Evolutionary conservation across 2,113 vertebrate genomes (phyloP), one percentile per base, ranked within the genome.

Genomic region (Nicator chloris): DNA sequence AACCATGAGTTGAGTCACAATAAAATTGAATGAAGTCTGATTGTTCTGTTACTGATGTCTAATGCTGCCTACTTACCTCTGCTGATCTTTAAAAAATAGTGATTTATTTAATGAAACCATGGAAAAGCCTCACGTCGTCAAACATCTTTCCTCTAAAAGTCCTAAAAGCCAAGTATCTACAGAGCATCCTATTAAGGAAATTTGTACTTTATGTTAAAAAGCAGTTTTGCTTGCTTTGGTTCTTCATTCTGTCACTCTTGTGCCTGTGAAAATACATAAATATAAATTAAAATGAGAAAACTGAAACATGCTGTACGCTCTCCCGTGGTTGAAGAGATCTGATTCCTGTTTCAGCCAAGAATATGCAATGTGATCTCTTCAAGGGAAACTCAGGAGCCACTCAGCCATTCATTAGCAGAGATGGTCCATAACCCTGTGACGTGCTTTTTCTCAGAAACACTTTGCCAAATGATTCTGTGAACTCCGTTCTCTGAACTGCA

Each of bases 61-160:
- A 92, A 82, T 30, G 40, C 35, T 71, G 44, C 71, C 61, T 54
- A 61, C 39, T 51, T n/a, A n/a, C 78, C 37, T 90, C 75, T 49
- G 27, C 75, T 91, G 50, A 51, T 47, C 51, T 82, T 95, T 24
- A 81, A 90, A 53, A 80, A 95, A 87, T 49, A 31, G 91, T 96
- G 89, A 80, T 95, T 95, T 91, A 22, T 53, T 94, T 26, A 88
- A 72, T 79, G 61, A 96, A 60, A 94, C 23, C 64, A 89, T 72
- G 47, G 65, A 91, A 88, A 96, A 94, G 30, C 33, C 7, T 93
- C 10, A 76, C 23, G 23, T 61, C 7, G n/a, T 68, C 45, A 75
- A 89, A 60, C 7, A 33, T 23, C 35, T 64, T 96, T 92, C 57
- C 69, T 82, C 64, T 49, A 53, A 61, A 92, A 86, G 5, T 27